phyloP scores from a whole-genome alignment of 2,113 vertebrate genomes.

The Lasiurus cinereus region DNA sequence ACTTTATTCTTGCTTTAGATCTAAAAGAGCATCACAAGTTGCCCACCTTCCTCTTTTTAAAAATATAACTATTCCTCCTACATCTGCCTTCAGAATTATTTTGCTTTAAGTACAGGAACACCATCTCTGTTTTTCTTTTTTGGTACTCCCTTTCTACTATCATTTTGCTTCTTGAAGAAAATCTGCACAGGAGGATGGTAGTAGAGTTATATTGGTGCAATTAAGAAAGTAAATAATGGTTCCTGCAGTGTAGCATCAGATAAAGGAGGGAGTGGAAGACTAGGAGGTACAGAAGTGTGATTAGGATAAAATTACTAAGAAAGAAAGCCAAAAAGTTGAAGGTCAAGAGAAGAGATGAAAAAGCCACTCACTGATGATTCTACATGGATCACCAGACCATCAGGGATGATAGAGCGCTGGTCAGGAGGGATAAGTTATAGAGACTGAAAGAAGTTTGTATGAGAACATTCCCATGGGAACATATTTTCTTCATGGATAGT shows the following conservation, averaged over 20 bases:
- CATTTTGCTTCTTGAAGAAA: constrained; percentile 61
- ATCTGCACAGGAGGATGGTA: not conserved
- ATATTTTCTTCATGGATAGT: not conserved
- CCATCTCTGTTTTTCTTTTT: not conserved
- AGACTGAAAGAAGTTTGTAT: not conserved
- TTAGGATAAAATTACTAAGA: constrained; percentile 6
- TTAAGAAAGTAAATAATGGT: constrained; percentile 42
- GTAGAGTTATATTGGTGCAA: not conserved
- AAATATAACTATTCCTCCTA: constrained; percentile 17
- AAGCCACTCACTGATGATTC: not conserved
- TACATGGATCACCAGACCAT: not conserved
- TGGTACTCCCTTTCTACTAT: not conserved
- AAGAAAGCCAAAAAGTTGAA: constrained; percentile 14
- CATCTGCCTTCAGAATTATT: constrained; percentile 53
- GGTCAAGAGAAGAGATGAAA: not conserved
- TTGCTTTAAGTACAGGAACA: constrained; percentile 40
- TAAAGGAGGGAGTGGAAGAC: not conserved
- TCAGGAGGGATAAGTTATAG: not conserved
- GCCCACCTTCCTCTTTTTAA: not conserved
- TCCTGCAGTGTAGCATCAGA: not conserved
- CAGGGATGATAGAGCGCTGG: not conserved
- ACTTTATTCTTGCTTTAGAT: constrained; percentile 59
- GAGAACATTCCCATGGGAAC: not conserved
- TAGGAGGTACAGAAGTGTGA: not conserved
- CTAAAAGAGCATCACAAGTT: constrained; percentile 61